phyloP scores from a whole-genome alignment of 2,888 invertebrate species.

The Drosophila anomalata region DNA sequence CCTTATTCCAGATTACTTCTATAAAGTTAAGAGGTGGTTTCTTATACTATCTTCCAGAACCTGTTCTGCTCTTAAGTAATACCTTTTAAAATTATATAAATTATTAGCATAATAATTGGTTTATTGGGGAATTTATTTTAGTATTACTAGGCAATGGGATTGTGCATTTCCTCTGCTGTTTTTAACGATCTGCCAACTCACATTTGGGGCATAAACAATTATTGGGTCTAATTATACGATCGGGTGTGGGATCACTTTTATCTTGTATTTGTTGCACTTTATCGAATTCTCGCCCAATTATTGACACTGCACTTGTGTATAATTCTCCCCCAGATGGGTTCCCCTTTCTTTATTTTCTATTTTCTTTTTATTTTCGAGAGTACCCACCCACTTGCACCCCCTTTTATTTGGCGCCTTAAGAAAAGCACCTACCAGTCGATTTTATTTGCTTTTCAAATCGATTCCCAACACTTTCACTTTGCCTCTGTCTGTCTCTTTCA shows the following conservation, averaged over 20 bases:
- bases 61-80: not conserved
- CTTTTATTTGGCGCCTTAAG: constrained; percentile 45
- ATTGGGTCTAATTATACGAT: constrained; percentile 25
- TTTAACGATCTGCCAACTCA: constrained; percentile 39
- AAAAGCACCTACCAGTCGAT: constrained; percentile 47
- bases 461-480: constrained; percentile 64
- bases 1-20: not conserved
- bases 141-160: not conserved
- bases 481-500: not conserved
- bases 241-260: constrained; percentile 27
- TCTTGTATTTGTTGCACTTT: constrained; percentile 13
- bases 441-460: constrained; percentile 72
- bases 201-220: constrained; percentile 31
- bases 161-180: not conserved
- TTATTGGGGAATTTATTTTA: not conserved
- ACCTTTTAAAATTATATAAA: not conserved
- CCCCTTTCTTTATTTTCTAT: constrained; percentile 3
- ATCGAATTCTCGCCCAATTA: constrained; percentile 27
- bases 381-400: constrained; percentile 14
- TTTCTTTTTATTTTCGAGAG: constrained; percentile 2
- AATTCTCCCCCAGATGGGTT: not conserved
- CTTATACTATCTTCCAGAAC: too few species aligned
- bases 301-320: constrained; percentile 12
- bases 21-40: not conserved
- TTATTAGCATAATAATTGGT: not conserved